Conservation (phyloP, 2,797 vertebrate genomes). For the Hylomyscus alleni region DNA sequence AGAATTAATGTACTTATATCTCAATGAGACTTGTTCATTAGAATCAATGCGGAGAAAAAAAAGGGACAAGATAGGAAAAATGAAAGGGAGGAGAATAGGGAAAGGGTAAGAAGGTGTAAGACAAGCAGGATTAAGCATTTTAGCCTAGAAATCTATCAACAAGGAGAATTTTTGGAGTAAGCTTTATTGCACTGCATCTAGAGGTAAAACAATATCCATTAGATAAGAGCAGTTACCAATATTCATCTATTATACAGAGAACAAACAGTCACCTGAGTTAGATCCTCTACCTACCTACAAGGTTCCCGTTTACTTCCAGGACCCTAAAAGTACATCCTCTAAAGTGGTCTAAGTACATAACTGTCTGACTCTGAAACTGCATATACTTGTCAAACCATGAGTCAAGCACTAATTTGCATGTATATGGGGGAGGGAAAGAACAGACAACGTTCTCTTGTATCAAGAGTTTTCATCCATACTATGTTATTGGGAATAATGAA, state of each 20-base stretch:
- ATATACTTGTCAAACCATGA: neutral
- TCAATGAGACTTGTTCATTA: neutral
- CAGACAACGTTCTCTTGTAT: neutral
- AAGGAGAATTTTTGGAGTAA: constrained; percentile 26
- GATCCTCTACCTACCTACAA: constrained; percentile 25
- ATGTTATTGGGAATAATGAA: constrained; percentile 1
- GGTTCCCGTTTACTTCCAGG: neutral
- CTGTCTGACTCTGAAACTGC: neutral
- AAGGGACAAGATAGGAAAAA: neutral
- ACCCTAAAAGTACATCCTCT: neutral
- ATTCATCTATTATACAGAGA: neutral
- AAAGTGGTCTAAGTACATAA: neutral
- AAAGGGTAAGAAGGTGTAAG: neutral
- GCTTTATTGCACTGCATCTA: neutral
- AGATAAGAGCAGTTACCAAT: constrained; percentile 23
- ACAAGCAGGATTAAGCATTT: constrained; percentile 33
- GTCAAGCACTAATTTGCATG: neutral
- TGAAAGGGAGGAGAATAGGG: neutral
- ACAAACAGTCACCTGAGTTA: neutral
- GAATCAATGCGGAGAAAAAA: neutral
- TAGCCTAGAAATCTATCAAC: constrained; percentile 35
- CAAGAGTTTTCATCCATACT: neutral
- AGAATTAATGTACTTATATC: neutral
- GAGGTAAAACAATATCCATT: neutral
- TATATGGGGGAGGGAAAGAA: neutral